Conservation (phyloP, 2,888 invertebrate genomes). For the Tetanocera ferruginea region DNA sequence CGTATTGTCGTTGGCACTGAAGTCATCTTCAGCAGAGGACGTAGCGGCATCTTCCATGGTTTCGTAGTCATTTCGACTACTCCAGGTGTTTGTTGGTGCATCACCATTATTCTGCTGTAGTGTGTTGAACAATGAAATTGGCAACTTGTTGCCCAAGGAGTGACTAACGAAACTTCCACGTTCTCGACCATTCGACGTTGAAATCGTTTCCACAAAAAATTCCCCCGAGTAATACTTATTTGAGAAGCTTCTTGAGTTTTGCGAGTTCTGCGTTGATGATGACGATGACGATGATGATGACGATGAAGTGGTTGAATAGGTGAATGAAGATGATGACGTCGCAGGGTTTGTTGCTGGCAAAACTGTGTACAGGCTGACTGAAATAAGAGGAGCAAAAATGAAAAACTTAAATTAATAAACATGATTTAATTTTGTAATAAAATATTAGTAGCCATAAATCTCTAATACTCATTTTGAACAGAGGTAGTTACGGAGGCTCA, state of each 20-base stretch:
- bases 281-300: slow-evolving; percentile 28
- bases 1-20: slow-evolving; percentile 17
- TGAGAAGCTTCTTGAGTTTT: slow-evolving; percentile 38
- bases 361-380: slow-evolving; percentile 45
- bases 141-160: slow-evolving; percentile 59
- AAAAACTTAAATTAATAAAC: not conserved
- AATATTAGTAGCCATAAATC: not conserved
- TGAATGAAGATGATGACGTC: slow-evolving; percentile 12
- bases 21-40: slow-evolving; percentile 40
- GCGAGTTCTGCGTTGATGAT: not conserved
- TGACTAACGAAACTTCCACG: slow-evolving; percentile 59
- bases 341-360: slow-evolving; percentile 28
- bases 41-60: slow-evolving; percentile 40
- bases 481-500: too few species aligned
- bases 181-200: slow-evolving; percentile 52
- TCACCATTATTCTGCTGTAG: slow-evolving; percentile 49
- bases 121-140: slow-evolving; percentile 57
- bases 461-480: too few species aligned
- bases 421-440: not conserved
- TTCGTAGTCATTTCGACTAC: slow-evolving; percentile 33
- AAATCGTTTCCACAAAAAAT: slow-evolving; percentile 58
- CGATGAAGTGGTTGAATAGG: slow-evolving; percentile 4
- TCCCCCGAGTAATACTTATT: slow-evolving; percentile 52
- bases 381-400: slow-evolving; percentile 15
- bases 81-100: slow-evolving; percentile 42